Base-by-base conservation (phyloP, 2,113 vertebrate genomes). In the Marmota monax region DNA sequence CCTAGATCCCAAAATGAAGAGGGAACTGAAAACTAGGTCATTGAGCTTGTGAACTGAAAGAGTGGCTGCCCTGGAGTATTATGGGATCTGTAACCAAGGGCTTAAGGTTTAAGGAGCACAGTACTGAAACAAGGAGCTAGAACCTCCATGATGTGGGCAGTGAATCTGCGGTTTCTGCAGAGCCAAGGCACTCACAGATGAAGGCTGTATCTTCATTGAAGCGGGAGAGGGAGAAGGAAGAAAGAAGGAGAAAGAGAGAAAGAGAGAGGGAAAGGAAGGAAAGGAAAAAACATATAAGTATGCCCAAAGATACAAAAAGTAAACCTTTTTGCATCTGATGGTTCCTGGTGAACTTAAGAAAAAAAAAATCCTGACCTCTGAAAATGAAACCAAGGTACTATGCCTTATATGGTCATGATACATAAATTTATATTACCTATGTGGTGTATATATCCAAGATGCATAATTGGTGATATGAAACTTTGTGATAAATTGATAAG, bases 1-100 rank as follows among this genome's bases (percentile, higher is more conserved):
- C 32, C 39, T 90, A 65, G 51, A 92, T 96, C 58, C 96, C 84
- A 80, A 29, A 87, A 67, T 63, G 25, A 73, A 90, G 63, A 90
- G 2, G 77, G 97, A 98, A 96, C 84, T 83, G 94, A 96, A 90
- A 97, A 45, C 39, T 61, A 82, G 53, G 61, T 67, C 7, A 23
- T 73, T 2, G 23, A 84, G 51, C 69, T 80, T n/a, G 6, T 22
- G 39, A 51, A 16, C 2, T n/a, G 37, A 16, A 17, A 39, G 4
- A 18, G 37, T 7, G 37, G 34, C 65, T 73, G 22, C 56, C 83
- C 23, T 39, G 3, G 56, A 29, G 42, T 25, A 32, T 63, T 20
- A 13, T 27, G 37, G 78, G 39, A 42, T 84, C 88, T 6, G 22
- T 8, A 22, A 32, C 2, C 22, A 69, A 77, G n/a, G 45, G 9